Base-by-base conservation (phyloP, 2,888 invertebrate genomes). In the Halocaridina rubra region DNA sequence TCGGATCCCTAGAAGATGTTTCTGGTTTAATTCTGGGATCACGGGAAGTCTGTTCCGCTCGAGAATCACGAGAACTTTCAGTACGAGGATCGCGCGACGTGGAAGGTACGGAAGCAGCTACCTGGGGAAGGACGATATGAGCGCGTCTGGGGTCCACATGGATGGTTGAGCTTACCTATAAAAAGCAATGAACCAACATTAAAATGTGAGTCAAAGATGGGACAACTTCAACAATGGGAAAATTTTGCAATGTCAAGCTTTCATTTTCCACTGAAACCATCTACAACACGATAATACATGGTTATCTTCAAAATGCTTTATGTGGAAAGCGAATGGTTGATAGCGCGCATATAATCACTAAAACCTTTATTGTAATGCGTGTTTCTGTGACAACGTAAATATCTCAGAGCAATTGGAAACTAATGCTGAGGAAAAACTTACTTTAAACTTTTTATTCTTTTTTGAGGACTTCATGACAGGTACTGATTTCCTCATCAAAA, bases 131-230 rank as follows among this genome's bases (percentile, higher is more conserved):
- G 7, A 84, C 82, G 46, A 78, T 64, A 32, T 84, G 77, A 16
- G 78, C 67, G n/a, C 82, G 82, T 24, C 78, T n/a, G 8, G 82
- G 82, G 78, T 84, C 82, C 16, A 84, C 64, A 39, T 84, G 82
- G 27, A 84, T 84, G 78, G 71, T 84, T 39, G 77, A 59, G 46
- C 72, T 61, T 29, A 78, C 82, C 82, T 84, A 64, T 19, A n/a
- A 57, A 24, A 32, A 46, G 46, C 8, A 67, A 64, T 39, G 2
- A 27, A 29, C 5, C 3, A 24, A 19, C 16, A 29, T 29, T 16
- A 13, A 1, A 74, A 46, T 8, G n/a, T 16, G 29, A 27, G 29
- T 24, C 29, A 67, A 2, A 1, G 8, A 67, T 24, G 19, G 10
- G n/a, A 64, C 13, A 19, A 67, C n/a, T 27, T 27, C 67, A 53